Evolutionary conservation across 2,888 invertebrate species (phyloP).

Genomic region (Netelia inedita): DNA sequence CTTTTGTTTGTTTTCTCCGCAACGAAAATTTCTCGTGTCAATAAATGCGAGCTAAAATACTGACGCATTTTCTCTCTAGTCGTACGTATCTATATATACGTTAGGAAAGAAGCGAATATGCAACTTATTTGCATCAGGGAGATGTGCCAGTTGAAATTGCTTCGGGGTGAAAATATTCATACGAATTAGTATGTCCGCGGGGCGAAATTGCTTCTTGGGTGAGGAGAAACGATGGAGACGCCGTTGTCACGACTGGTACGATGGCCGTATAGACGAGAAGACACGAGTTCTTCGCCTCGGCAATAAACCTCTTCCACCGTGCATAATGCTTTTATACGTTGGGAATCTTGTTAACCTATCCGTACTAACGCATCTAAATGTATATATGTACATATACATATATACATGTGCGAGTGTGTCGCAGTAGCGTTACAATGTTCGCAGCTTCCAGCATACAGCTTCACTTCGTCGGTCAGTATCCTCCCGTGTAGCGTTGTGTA

Average conservation of each 20-base stretch:
- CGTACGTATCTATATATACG: too few species aligned
- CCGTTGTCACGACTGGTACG: conserved; percentile 27
- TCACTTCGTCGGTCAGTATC: conserved; percentile 13
- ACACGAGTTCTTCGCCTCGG: conserved; percentile 48
- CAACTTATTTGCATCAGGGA: conserved; percentile 13
- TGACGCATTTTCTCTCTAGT: too few species aligned
- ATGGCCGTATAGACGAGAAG: conserved; percentile 38
- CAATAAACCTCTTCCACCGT: conserved; percentile 67
- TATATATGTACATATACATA: conserved; percentile 16
- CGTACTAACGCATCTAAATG: conserved; percentile 41
- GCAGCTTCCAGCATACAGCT: background rate
- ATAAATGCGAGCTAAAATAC: too few species aligned
- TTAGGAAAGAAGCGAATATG: too few species aligned
- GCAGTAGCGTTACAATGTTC: background rate
- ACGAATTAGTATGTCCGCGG: conserved; percentile 37
- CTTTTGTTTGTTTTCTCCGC: too few species aligned
- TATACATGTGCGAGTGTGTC: background rate
- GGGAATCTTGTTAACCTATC: conserved; percentile 70
- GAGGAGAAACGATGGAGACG: conserved; percentile 4
- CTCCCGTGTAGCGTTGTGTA: conserved; percentile 7
- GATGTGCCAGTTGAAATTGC: conserved; percentile 13
- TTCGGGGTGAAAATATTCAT: conserved; percentile 55
- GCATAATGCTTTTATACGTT: conserved; percentile 69
- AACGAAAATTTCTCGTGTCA: too few species aligned
- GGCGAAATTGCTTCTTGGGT: conserved; percentile 3